Evolutionary conservation across 2,888 invertebrate species (phyloP).

Genomic region (Acrocyrtus sp.): DNA sequence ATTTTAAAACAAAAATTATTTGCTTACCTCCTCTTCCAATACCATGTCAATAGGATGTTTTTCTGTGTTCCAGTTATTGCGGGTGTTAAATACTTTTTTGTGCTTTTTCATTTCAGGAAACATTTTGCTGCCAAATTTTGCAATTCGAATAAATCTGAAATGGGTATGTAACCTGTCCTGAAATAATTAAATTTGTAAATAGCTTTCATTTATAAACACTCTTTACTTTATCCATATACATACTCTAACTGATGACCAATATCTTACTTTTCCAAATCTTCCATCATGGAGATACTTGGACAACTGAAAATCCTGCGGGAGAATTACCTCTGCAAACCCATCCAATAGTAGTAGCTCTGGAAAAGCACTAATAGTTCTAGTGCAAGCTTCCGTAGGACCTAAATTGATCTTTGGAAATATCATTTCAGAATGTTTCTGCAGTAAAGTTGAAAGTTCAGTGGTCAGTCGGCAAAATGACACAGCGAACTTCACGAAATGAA

Average conservation of each 20-base stretch:
- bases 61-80: no score
- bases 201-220: no score
- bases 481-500: no score
- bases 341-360: slow-evolving; percentile 23
- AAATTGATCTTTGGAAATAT: slow-evolving; percentile 5
- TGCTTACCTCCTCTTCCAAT: no score
- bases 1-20: no score
- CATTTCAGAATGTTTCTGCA: background rate
- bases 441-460: background rate
- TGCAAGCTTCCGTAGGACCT: background rate
- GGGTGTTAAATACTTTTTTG: no score
- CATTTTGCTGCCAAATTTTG: background rate
- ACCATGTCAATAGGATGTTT: no score
- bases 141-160: background rate
- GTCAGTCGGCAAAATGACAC: background rate
- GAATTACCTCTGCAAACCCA: slow-evolving; percentile 1
- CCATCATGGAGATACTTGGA: background rate
- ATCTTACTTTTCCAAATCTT: slow-evolving; percentile 1
- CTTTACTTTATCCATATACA: no score
- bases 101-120: no score
- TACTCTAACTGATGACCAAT: no score
- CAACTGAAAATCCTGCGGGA: slow-evolving; percentile 5
- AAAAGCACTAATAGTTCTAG: background rate
- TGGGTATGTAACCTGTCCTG: slow-evolving; percentile 2
- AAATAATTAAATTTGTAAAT: background rate